Base-by-base conservation (phyloP, 2,113 vertebrate species). In the Nothocercus nigrocapillus region DNA sequence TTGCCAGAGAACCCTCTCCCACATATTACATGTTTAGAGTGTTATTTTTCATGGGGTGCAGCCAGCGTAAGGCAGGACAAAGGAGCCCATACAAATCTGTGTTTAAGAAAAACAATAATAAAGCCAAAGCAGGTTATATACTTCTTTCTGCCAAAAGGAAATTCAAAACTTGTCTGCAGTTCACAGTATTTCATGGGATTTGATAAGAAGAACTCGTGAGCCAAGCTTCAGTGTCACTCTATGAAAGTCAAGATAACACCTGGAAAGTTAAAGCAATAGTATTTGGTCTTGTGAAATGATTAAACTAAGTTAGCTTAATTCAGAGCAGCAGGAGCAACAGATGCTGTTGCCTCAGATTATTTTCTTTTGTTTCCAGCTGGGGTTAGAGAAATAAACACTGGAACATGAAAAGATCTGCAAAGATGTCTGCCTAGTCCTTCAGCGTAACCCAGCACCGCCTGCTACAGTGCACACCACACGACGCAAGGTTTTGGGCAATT, bases 231-330 rank as follows among this genome's bases (percentile, higher is more conserved):
- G 38, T 66, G 34, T 96, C 70, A 89, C 67, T 95, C 27, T 70
- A 7, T 54, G 61, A 96, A 95, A 93, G 59, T 61, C 86, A 96
- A 67, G 51, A 53, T 85, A 90, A 83, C 89, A 96, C 70, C 86
- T 97, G 56, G 11, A 94, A 96, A 97, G 38, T 73, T 89, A 88
- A 28, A 90, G 32, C 13, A 64, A 49, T 80, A 72, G 20, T 82
- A 25, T 90, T 89, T 67, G 32, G 19, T 17, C 96, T 84, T 85
- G 67, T 70, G 24, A 90, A 97, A 95, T 94, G 40, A 96, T 97
- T 97, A 96, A 96, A 96, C 80, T 90, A 94, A 97, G 75, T 94
- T 96, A 95, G 85, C 90, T 95, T 96, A 97, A 97, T 94, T 97
- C 93, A 94, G 75, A 97, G 83, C 93, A 96, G 96, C 88, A 96